Evolutionary conservation across 2,113 vertebrate species (phyloP), one percentile per base, ranked within the genome.

Genomic region (Oenanthe oenanthe): DNA sequence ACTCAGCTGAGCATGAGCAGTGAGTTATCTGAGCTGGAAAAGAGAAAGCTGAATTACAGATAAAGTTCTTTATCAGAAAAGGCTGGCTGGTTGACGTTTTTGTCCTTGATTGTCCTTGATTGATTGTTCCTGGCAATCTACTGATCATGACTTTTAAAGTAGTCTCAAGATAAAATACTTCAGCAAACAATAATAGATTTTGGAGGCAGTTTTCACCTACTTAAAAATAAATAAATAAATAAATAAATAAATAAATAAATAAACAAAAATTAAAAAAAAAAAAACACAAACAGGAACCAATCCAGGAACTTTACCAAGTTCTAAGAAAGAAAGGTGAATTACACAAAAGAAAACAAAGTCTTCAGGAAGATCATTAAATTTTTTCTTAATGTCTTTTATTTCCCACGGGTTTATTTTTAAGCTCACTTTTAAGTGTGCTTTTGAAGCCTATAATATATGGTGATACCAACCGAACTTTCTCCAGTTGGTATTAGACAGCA

Each of bases 21-120:
- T 60, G 48, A 88, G 70, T 94, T 91, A 94, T 88, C 62, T 85
- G 60, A 79, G 81, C 84, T 88, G 71, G 84, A 93, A 93, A 71
- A 94, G 66, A 91, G 61, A 97, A 95, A 88, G 75, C 58, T 54
- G 1, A 68, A 72, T 17, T 61, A 75, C 47, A 80, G 90, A 89
- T 89, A 90, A 94, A 90, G 56, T 75, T 80, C 60, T 92, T 82
- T 62, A 93, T 84, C 79, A 71, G 74, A 91, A 94, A 80, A 86
- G 53, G 20, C 71, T 95, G 45, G 7, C 53, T 63, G n/a, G 60
- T 47, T 48, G n/a, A 36, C 48, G 31, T 5, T 89, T 66, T 34
- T 58, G 53, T 48, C 78, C 89, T 94, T 91, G 92, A 96, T 34
- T 58, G 43, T 50, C 78, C 88, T 94, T 91, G 92, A 96, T 43